These are phyloP conservation scores for Melipona beecheii DNA, from an alignment of 2,888 invertebrate genomes.

Conservation along the genomic window DNA sequence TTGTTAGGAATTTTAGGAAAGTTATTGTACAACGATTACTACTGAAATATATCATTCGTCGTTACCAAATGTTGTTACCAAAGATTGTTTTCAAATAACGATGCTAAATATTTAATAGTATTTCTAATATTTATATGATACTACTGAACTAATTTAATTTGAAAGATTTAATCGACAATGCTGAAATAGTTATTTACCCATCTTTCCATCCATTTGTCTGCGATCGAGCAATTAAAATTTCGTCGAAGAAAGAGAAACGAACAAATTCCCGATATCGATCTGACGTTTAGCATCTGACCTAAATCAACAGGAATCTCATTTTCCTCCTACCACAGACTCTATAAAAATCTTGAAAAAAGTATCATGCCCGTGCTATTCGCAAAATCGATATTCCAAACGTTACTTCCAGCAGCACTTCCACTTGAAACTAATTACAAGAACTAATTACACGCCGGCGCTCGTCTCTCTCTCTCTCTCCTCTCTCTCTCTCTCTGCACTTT, in stretches of 20 bases:
- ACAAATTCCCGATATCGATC: not conserved
- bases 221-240: not conserved
- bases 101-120: too few species aligned
- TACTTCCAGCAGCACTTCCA: not conserved
- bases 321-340: not conserved
- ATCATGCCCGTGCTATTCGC: not conserved
- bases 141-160: too few species aligned
- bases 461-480: not conserved
- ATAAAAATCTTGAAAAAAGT: not conserved
- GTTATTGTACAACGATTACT: not conserved
- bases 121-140: too few species aligned
- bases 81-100: too few species aligned
- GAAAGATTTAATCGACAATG: too few species aligned
- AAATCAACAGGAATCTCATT: not conserved
- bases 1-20: not conserved
- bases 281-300: not conserved
- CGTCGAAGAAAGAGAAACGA: too few species aligned
- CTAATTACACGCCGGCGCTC: not conserved
- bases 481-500: not conserved
- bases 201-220: not conserved
- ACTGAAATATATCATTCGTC: too few species aligned
- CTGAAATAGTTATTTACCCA: too few species aligned
- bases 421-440: conserved; percentile 13
- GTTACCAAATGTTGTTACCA: too few species aligned
- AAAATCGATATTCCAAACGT: not conserved